Base-by-base conservation (phyloP, 2,113 vertebrate species). In the Oenanthe oenanthe region DNA sequence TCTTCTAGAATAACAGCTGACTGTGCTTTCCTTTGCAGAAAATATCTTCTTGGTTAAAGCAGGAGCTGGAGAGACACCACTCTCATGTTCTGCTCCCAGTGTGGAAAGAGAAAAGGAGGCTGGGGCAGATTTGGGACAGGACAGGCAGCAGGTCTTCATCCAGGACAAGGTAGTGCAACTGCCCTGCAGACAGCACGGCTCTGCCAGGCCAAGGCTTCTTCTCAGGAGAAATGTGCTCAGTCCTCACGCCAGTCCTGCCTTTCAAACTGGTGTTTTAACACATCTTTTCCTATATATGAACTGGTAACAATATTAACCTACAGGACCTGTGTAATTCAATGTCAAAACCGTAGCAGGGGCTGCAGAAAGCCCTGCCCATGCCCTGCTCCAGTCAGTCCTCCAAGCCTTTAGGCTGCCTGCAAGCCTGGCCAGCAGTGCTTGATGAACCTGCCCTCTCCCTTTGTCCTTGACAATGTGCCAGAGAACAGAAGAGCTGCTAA, bases 1-100 rank as follows among this genome's bases (percentile, higher is more conserved):
- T 86, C 65, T 40, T 77, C 31, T 78, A 43, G 68, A 0, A 0
- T 90, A 86, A 92, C 79, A 92, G 45, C 61, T 2, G 24, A 84
- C 73, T 71, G 47, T 36, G 53, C 51, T 84, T 92, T 92, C 56
- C 68, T 81, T 90, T 53, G 22, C 60, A 71, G 65, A 61, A 96
- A 96, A 89, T 71, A 88, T 85, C 74, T 57, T 92, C 40, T 81
- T 72, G 53, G 61, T 85, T 74, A 71, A 87, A 75, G 65, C 60
- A 56, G 47, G 47, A 67, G 43, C 61, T 91, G 53, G 31, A 87
- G 80, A 87, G 47, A 47, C 51, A 71, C 47, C 56, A 71, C 17
- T 6, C 8, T 6, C 72, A 53, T 1, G 8, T 63, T 76, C 54
- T 57, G 36, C 54, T 84, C 51, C 26, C 19, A 18, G 48, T 2